Evolutionary conservation across 37 sponge, comb jelly and placozoan species (phyloP), one percentile per base, ranked within the genome.

Genomic region (Diacarnus erythraeanus): DNA sequence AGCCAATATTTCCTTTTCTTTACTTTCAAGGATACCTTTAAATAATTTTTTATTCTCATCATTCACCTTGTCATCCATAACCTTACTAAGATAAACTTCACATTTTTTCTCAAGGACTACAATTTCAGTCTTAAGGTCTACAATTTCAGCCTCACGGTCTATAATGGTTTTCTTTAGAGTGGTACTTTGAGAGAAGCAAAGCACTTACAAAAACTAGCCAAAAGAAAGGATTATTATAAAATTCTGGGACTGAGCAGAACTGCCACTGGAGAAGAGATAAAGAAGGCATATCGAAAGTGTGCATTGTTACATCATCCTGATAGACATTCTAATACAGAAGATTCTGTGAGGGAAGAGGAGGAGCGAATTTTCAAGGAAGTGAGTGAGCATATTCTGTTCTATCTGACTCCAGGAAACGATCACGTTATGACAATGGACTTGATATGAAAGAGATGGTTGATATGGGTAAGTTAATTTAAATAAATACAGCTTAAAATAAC

Each of bases 201-300:
- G 37, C 73, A 47, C 1, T 23, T 1, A 39, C 85, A 91, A 61
- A 96, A 99, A 59, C 74, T 96, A 54, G 82, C 88, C 73, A 87
- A 99, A 75, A 74, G 99, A n/a, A 99, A 99, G 57, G 95, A 99
- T 77, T 99, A 94, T 69, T 99, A 99, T 83, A 99, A 96, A 71
- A 87, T 99, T 34, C 87, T 99, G 2, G 93, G 83, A 3, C 80
- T 96, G 26, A 74, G 60, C 15, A 80, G 61, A 51, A 59, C 59
- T 59, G 95, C 95, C 2, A 81, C 83, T n/a, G 83, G 85, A 20
- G 85, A 85, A n/a, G 95, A 99, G 60, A 96, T 99, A 57, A 99
- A 96, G 95, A 87, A 90, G 42, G 95, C 93, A 0, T 99, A 96
- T 67, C 76, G 86, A 41, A 94, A 94, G 78, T 70, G 64, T 33